Evolutionary conservation across 1,140 invertebrate genomes (phyloP).

Genomic region (Drosophila auraria): DNA sequence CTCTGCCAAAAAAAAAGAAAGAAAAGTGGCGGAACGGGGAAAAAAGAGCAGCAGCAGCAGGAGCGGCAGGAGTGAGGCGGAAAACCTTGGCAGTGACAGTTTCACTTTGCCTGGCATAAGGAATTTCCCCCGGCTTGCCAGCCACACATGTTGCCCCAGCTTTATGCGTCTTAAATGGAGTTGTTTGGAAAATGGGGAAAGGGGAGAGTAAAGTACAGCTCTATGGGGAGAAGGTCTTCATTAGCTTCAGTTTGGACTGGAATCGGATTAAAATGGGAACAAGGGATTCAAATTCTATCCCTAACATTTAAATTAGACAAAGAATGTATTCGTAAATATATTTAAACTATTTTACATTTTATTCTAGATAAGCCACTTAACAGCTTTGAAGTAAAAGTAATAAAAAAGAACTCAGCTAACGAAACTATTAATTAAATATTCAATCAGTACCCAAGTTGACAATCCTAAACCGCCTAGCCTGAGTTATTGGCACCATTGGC

Average conservation of each 20-base stretch:
- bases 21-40: conserved; percentile 9
- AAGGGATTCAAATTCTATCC: not conserved
- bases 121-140: conserved; percentile 66
- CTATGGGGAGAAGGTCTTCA: conserved; percentile 16
- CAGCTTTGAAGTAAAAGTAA: not conserved
- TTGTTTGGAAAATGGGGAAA: conserved; percentile 37
- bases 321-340: not conserved
- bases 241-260: conserved; percentile 1
- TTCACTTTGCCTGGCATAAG: conserved; percentile 76
- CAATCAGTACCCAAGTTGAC: conserved; percentile 22
- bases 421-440: conserved; percentile 21
- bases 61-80: conserved; percentile 15
- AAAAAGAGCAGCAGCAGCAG: conserved; percentile 25
- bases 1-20: conserved; percentile 50
- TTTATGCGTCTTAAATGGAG: conserved; percentile 78
- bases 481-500: conserved; percentile 34
- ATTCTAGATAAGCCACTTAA: not conserved
- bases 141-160: conserved; percentile 72
- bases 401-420: not conserved
- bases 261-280: conserved; percentile 16
- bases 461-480: not conserved
- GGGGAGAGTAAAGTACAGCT: not conserved
- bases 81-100: conserved; percentile 77
- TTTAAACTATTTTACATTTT: not conserved
- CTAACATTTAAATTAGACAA: not conserved